phyloP scores from a whole-genome alignment of 2,113 vertebrate species.

The Speoplatyrhinus poulsoni region DNA sequence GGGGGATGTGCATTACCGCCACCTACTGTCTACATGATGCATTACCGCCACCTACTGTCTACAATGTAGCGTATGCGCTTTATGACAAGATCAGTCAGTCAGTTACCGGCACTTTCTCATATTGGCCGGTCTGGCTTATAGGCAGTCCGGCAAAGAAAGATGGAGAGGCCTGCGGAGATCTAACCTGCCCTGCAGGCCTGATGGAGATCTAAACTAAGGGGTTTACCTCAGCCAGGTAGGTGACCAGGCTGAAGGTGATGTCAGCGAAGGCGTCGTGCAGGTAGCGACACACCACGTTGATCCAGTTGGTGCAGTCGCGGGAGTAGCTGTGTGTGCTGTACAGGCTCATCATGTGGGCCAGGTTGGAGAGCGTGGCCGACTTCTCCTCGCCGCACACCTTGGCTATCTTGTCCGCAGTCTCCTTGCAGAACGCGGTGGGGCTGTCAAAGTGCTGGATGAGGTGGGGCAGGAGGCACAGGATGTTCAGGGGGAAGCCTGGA shows the following conservation, averaged over 20 bases:
- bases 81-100: too few relatives aligned
- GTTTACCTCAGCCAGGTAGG: slow-evolving; percentile 93
- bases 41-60: too few relatives aligned
- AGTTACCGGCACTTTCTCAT: too few relatives aligned
- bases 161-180: too few relatives aligned
- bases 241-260: slow-evolving; percentile 91
- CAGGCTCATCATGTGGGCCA: slow-evolving; percentile 98
- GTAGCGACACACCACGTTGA: slow-evolving; percentile 97
- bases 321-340: slow-evolving; percentile 98
- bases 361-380: slow-evolving; percentile 89
- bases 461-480: slow-evolving; percentile 97
- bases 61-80: too few relatives aligned
- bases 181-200: not conserved
- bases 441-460: slow-evolving; percentile 99
- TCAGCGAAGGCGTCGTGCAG: slow-evolving; percentile 95
- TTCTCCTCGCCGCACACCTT: slow-evolving; percentile 95
- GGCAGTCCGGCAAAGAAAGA: too few relatives aligned
- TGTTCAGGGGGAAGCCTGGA: slow-evolving; percentile 95
- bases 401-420: slow-evolving; percentile 95
- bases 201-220: not conserved
- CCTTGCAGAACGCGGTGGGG: slow-evolving; percentile 96
- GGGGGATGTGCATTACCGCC: too few relatives aligned
- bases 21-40: too few relatives aligned
- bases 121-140: too few relatives aligned
- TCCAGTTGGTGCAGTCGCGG: slow-evolving; percentile 95